Evolutionary conservation across 2,797 vertebrate species (phyloP).

Genomic region (Botia kubotai): DNA sequence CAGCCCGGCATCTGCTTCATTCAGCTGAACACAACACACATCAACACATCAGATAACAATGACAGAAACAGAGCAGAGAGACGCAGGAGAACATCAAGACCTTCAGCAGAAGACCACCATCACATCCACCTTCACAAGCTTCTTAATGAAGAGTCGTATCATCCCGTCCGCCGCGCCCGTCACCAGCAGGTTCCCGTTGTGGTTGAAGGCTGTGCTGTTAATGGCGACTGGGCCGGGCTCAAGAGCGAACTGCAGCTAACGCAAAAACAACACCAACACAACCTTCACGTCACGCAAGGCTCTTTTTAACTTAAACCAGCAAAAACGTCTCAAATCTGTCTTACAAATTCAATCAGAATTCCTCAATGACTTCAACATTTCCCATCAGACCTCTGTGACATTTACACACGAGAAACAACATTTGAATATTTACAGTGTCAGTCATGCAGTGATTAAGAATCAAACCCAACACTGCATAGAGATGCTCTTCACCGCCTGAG

Average conservation of each 20-base stretch:
- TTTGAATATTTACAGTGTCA: no score
- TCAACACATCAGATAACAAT: neutral
- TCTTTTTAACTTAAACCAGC: no score
- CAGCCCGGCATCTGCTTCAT: constrained; percentile 82
- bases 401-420: no score
- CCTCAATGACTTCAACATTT: no score
- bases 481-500: constrained; percentile 70
- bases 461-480: no score
- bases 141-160: constrained; percentile 91
- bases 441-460: no score
- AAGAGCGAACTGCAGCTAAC: constrained; percentile 90
- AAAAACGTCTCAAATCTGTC: no score
- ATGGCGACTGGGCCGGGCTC: constrained; percentile 94
- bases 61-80: neutral
- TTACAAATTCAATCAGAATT: no score
- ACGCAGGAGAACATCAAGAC: neutral
- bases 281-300: neutral
- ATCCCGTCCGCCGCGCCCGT: constrained; percentile 93
- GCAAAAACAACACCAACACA: neutral
- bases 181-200: constrained; percentile 96
- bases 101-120: neutral
- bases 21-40: constrained; percentile 76
- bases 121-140: neutral
- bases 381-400: no score
- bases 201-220: constrained; percentile 97